phyloP scores from a whole-genome alignment of 2,888 invertebrate species.

The Cephus pygmeus region DNA sequence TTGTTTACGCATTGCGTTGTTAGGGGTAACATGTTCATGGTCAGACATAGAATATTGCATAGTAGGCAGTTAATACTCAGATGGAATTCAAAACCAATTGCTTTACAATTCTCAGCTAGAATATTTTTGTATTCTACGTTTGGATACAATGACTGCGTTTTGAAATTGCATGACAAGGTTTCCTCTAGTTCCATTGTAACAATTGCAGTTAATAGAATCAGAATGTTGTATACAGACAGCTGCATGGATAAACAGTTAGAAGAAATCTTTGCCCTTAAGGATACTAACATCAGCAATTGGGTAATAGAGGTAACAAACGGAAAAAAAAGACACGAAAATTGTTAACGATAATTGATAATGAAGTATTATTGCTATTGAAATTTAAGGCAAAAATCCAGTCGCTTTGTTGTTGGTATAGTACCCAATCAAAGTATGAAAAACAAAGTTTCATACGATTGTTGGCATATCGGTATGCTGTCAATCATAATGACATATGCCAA shows the following conservation, averaged over 20 bases:
- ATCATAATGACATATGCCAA: slow-evolving; percentile 61
- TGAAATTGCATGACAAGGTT: neutral
- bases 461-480: slow-evolving; percentile 64
- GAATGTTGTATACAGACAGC: neutral
- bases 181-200: neutral
- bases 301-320: slow-evolving; percentile 57
- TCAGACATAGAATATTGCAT: neutral
- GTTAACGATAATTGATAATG: neutral
- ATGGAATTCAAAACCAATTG: neutral
- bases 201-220: neutral
- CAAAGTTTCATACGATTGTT: slow-evolving; percentile 61
- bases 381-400: slow-evolving; percentile 62
- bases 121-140: neutral
- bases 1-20: neutral
- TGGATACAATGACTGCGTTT: neutral
- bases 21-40: neutral
- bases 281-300: slow-evolving; percentile 60
- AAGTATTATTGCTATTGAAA: no score
- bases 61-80: neutral
- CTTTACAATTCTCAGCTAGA: neutral
- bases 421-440: slow-evolving; percentile 52
- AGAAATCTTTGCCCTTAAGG: slow-evolving; percentile 56
- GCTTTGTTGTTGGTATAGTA: slow-evolving; percentile 58
- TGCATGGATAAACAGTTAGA: slow-evolving; percentile 46
- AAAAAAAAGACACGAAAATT: neutral